phyloP scores from a whole-genome alignment of 2,888 invertebrate genomes.

The Drosophila imparisetae region DNA sequence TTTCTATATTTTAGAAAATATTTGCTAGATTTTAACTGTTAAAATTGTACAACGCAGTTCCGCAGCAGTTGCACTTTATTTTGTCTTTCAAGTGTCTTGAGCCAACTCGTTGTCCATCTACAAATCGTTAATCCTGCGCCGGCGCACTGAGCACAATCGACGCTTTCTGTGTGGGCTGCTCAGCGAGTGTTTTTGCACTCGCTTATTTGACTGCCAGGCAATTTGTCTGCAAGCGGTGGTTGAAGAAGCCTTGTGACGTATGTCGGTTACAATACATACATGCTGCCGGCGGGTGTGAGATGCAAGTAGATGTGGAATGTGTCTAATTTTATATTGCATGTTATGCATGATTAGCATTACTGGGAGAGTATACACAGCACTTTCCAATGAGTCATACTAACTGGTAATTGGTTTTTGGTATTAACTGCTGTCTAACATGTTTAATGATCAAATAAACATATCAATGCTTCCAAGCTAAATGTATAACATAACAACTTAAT shows the following conservation, averaged over 20 bases:
- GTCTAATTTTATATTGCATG: not conserved
- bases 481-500: not conserved
- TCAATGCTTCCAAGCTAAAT: not conserved
- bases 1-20: conserved; percentile 5
- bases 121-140: conserved; percentile 75
- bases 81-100: conserved; percentile 57
- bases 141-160: conserved; percentile 53
- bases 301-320: not conserved
- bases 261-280: not conserved
- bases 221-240: conserved; percentile 34
- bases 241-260: conserved; percentile 65
- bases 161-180: conserved; percentile 51
- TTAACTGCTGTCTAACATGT: not conserved
- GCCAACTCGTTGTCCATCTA: conserved; percentile 35
- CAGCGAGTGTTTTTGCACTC: conserved; percentile 19
- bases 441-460: not conserved
- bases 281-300: not conserved
- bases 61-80: conserved; percentile 54
- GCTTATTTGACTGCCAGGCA: not conserved
- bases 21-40: not conserved
- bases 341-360: conserved; percentile 13
- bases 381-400: conserved; percentile 6
- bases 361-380: not conserved
- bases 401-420: not conserved
- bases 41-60: conserved; percentile 48